Conservation (phyloP, 2,888 invertebrate genomes). For the Atherix ibis region DNA sequence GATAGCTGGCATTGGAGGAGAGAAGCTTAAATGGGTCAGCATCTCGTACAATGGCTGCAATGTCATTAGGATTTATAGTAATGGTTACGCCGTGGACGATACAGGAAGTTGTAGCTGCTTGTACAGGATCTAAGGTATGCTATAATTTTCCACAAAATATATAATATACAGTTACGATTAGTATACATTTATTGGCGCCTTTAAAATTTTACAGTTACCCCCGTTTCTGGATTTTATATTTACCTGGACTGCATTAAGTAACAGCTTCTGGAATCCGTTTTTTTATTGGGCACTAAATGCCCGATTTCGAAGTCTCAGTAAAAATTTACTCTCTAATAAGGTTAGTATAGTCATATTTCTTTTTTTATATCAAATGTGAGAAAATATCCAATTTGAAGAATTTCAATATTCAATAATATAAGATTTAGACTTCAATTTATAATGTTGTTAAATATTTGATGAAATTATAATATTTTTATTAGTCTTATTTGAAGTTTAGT, state of each 20-base stretch:
- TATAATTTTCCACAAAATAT: too few species aligned
- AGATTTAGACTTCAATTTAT: too few species aligned
- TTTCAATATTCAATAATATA: too few species aligned
- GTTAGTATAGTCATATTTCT: constrained; percentile 35
- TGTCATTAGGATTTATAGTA: constrained; percentile 80
- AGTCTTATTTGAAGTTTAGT: too few species aligned
- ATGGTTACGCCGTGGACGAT: constrained; percentile 85
- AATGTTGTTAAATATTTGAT: too few species aligned
- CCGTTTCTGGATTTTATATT: constrained; percentile 68
- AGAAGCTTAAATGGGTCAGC: constrained; percentile 58
- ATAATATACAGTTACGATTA: too few species aligned
- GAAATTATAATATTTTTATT: too few species aligned
- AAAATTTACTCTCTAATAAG: constrained; percentile 57
- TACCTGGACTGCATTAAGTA: constrained; percentile 74
- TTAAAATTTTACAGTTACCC: constrained; percentile 42
- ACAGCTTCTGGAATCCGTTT: constrained; percentile 84
- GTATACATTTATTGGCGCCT: background rate
- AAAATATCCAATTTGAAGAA: too few species aligned
- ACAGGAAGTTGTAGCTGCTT: constrained; percentile 79
- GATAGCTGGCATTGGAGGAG: too few species aligned
- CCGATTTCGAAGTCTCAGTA: constrained; percentile 66
- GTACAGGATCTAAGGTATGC: constrained; percentile 65
- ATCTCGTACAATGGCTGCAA: constrained; percentile 79
- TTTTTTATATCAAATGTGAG: background rate
- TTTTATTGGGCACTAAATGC: constrained; percentile 77